Evolutionary conservation across 35 echinoderm and acorn worm genomes (phyloP), one percentile per base, ranked within the genome.

Genomic region (Holothuria glaberrima): DNA sequence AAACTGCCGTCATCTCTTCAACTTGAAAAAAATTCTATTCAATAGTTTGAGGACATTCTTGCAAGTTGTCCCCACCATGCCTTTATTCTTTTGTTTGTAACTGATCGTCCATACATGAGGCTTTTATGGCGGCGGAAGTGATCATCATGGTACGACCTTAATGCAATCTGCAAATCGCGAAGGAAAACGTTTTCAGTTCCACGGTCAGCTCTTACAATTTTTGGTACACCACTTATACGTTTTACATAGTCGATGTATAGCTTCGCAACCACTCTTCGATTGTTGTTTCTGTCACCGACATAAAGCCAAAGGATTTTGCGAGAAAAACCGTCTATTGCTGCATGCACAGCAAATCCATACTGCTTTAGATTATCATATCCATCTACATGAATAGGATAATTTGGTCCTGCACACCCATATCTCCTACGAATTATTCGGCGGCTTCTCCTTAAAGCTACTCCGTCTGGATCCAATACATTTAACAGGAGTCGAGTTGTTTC

Each of bases 351-450:
- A n/a, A n/a, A n/a, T n/a, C n/a, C n/a, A 66, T 81, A 91, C 34
- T 62, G 93, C 35, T 91, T 91, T 3, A 94, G 89, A 71, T 94
- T 94, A 31, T 94, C 93, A 32, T 88, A 94, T 1, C 93, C 89
- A 33, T 94, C 93, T 19, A 94, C 54, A 68, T 94, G n/a, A n/a
- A n/a, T n/a, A n/a, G n/a, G n/a, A n/a, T n/a, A n/a, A n/a, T n/a
- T n/a, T n/a, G n/a, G n/a, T n/a, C n/a, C n/a, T n/a, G n/a, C n/a
- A n/a, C n/a, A n/a, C n/a, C n/a, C n/a, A n/a, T n/a, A n/a, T n/a
- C n/a, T n/a, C n/a, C n/a, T n/a, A n/a, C n/a, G n/a, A n/a, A n/a
- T n/a, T n/a, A n/a, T n/a, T n/a, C n/a, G n/a, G n/a, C n/a, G n/a
- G n/a, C n/a, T n/a, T n/a, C n/a, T n/a, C n/a, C n/a, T n/a, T n/a